Conservation (phyloP, 2,797 vertebrate species). For the Pogoniulus pusillus region DNA sequence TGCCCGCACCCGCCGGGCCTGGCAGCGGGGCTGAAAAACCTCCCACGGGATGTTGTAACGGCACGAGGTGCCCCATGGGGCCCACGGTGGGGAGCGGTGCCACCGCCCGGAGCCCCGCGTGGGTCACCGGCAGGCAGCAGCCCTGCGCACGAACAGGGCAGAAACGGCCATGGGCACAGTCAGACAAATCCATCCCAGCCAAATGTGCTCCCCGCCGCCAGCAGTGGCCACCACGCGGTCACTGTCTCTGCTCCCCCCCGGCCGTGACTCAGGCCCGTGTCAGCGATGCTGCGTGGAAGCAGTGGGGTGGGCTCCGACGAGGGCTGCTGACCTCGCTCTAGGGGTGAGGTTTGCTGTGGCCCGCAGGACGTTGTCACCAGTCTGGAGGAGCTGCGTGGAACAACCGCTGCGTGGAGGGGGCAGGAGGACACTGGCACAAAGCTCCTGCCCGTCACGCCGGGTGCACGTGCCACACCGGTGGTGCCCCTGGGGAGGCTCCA, state of each 20-base stretch:
- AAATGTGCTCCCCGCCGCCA: too few species aligned
- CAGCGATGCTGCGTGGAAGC: background rate
- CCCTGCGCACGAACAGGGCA: background rate
- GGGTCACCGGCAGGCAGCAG: background rate
- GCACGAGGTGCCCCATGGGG: background rate
- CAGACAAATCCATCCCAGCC: too few species aligned
- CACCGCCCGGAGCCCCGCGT: background rate
- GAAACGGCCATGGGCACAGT: too few species aligned
- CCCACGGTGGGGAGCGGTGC: background rate
- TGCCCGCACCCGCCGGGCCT: background rate
- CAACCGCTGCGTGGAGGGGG: rapidly evolving
- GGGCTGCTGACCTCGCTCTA: background rate
- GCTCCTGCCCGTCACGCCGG: background rate
- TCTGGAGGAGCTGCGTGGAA: background rate
- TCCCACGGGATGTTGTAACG: background rate
- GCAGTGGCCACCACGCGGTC: background rate
- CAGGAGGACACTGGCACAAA: rapidly evolving
- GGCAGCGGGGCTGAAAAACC: background rate
- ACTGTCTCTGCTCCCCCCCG: background rate
- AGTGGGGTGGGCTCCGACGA: background rate
- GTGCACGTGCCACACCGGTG: rapidly evolving
- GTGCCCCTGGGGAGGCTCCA: background rate
- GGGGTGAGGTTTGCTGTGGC: background rate
- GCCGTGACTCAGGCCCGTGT: background rate
- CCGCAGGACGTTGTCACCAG: rapidly evolving